Evolutionary conservation across 2,113 vertebrate genomes (phyloP).

Genomic region (Centrocercus urophasianus): DNA sequence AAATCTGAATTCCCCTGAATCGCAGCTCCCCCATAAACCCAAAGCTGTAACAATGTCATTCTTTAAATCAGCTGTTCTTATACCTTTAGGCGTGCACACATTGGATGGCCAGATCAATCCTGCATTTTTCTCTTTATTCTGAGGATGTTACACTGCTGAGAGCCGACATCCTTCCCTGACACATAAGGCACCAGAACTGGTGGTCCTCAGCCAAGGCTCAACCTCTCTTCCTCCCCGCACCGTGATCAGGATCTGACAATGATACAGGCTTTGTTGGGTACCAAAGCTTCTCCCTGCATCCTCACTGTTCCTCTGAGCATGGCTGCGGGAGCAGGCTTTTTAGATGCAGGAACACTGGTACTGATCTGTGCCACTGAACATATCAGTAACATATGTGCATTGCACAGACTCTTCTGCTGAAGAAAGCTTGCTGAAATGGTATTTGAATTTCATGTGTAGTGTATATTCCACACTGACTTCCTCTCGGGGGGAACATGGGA

Average conservation of each 20-base stretch:
- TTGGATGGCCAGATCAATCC: not conserved
- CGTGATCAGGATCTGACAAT: not conserved
- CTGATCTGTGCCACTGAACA: rapidly evolving
- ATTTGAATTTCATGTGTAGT: not conserved
- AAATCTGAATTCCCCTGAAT: not conserved
- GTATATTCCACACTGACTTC: not conserved
- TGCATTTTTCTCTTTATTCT: not conserved
- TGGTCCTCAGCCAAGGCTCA: not conserved
- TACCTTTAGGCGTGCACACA: not conserved
- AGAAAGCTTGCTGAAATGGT: not conserved
- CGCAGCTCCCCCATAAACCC: not conserved
- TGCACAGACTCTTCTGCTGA: not conserved
- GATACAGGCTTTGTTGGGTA: not conserved
- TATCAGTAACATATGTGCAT: not conserved
- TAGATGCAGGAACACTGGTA: not conserved
- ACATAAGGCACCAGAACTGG: no score
- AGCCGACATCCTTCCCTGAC: not conserved
- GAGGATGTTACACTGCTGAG: rapidly evolving
- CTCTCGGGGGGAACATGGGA: not conserved
- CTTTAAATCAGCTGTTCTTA: not conserved
- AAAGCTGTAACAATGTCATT: not conserved
- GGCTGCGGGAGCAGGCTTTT: not conserved
- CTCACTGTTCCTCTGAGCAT: not conserved
- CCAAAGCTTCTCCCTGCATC: not conserved
- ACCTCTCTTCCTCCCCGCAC: not conserved